Evolutionary conservation across 2,797 vertebrate genomes (phyloP).

Genomic region (Parambassis ranga): DNA sequence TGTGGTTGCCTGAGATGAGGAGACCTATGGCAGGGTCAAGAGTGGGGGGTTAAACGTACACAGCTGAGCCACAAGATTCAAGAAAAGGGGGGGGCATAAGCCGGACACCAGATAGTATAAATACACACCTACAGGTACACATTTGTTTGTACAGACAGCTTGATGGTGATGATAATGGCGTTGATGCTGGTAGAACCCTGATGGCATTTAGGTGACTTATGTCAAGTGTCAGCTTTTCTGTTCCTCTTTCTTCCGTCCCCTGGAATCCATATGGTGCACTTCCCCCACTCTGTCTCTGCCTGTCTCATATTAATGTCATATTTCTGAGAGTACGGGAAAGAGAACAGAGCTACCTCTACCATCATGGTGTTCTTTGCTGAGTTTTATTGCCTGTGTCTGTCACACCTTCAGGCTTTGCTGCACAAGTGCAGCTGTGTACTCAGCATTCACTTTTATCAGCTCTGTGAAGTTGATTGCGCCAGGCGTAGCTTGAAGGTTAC

Average conservation of each 20-base stretch:
- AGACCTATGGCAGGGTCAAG: constrained; percentile 49
- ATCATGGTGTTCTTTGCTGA: constrained; percentile 45
- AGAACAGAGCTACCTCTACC: constrained; percentile 24
- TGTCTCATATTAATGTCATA: constrained; percentile 62
- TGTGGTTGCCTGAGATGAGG: constrained; percentile 48
- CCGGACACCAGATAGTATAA: too few relatives aligned
- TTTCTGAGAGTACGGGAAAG: constrained; percentile 32
- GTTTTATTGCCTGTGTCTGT: constrained; percentile 71
- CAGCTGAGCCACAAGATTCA: constrained; percentile 18
- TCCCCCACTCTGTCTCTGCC: constrained; percentile 18
- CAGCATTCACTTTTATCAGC: constrained; percentile 56
- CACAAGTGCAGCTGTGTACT: constrained; percentile 59
- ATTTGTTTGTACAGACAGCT: constrained; percentile 32
- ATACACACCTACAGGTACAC: background rate
- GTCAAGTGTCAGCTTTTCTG: constrained; percentile 59
- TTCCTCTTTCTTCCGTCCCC: constrained; percentile 15
- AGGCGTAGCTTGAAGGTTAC: constrained; percentile 61
- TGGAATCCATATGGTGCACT: constrained; percentile 38
- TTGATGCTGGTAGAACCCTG: constrained; percentile 3
- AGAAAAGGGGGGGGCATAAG: constrained; percentile 19
- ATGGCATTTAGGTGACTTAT: constrained; percentile 65
- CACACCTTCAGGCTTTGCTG: constrained; percentile 68
- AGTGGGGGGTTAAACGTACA: constrained; percentile 61
- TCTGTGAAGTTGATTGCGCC: constrained; percentile 32
- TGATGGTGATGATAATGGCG: constrained; percentile 21